Percentiles rank a stretch among this genome's conserved stretches.
These are phyloP conservation scores for Heliconius eleuchia DNA, from an alignment of 1,140 invertebrate species.

Conservation along the genomic window DNA sequence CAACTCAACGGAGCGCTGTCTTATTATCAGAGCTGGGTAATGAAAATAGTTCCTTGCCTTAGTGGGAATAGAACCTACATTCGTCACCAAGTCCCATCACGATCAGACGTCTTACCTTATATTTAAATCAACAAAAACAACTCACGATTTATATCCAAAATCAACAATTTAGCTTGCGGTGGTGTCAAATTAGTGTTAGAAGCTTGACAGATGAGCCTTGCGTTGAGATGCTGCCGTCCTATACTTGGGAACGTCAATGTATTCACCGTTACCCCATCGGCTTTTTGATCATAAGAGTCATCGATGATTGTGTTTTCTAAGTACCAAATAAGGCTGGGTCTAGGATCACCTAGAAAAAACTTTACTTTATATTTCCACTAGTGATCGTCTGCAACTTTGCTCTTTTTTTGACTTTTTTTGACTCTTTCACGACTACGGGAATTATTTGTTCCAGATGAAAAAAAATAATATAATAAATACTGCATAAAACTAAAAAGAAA, in stretches of 20 bases:
- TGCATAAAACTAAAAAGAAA: too few species aligned
- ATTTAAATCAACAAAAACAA: conserved; percentile 9
- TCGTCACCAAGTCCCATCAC: too few species aligned
- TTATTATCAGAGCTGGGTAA: too few species aligned
- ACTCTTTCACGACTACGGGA: too few species aligned
- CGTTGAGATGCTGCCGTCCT: conserved; percentile 89
- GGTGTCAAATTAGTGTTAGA: conserved; percentile 90
- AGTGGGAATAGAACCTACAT: too few species aligned
- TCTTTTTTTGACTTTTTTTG: too few species aligned
- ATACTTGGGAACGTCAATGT: conserved; percentile 88
- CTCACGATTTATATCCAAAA: conserved; percentile 86
- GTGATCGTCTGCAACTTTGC: too few species aligned
- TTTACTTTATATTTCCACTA: background rate
- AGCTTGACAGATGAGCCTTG: conserved; percentile 90
- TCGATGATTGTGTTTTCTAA: conserved; percentile 91
- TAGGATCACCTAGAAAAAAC: conserved; percentile 40
- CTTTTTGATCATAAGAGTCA: conserved; percentile 87
- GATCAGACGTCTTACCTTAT: too few species aligned
- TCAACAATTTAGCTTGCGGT: conserved; percentile 87
- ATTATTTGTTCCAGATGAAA: too few species aligned
- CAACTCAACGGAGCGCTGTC: too few species aligned
- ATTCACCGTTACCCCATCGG: conserved; percentile 88
- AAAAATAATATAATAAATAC: too few species aligned
- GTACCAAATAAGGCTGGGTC: conserved; percentile 87
- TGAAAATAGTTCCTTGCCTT: too few species aligned